Percentiles rank a stretch among this genome's conserved stretches.
These are phyloP conservation scores for Epinephelus coioides DNA, from an alignment of 2,797 vertebrate genomes.

Conservation along the genomic window DNA sequence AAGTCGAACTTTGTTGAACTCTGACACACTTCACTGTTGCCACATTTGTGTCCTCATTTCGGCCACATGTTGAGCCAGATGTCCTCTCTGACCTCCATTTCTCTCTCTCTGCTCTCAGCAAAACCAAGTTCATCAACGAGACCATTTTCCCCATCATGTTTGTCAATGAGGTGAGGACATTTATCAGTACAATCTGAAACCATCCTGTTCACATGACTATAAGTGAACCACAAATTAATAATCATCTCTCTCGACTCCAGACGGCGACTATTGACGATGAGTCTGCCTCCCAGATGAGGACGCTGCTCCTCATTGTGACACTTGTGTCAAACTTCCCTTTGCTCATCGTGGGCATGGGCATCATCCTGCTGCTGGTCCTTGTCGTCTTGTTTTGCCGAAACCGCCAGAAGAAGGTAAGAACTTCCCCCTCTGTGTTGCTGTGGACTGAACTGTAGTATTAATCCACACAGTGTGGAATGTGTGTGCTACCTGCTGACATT, in stretches of 20 bases:
- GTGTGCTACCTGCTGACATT: conserved; percentile 50
- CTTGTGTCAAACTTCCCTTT: conserved; percentile 87
- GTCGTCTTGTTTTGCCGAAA: conserved; percentile 86
- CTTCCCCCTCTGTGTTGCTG: not conserved
- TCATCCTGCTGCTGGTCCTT: conserved; percentile 85
- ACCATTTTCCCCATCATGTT: conserved; percentile 91
- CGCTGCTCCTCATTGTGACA: conserved; percentile 84
- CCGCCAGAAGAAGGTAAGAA: conserved; percentile 87
- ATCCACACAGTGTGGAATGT: conserved; percentile 37
- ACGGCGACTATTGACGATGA: conserved; percentile 87
- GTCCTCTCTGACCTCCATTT: conserved; percentile 43
- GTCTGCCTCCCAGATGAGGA: conserved; percentile 86
- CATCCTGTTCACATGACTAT: not conserved
- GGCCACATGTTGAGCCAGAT: conserved; percentile 54
- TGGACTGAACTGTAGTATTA: conserved; percentile 37
- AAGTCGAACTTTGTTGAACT: conserved; percentile 73
- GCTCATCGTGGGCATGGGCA: conserved; percentile 86
- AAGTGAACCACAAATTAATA: not conserved
- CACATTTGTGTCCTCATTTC: conserved; percentile 34
- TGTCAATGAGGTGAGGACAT: conserved; percentile 87
- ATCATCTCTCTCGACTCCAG: conserved; percentile 58
- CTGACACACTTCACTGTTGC: conserved; percentile 55
- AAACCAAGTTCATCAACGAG: conserved; percentile 82
- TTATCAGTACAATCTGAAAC: not conserved
- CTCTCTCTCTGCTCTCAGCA: conserved; percentile 58